Conservation (phyloP, 2,797 vertebrate genomes). For the Urosaurus nigricauda region DNA sequence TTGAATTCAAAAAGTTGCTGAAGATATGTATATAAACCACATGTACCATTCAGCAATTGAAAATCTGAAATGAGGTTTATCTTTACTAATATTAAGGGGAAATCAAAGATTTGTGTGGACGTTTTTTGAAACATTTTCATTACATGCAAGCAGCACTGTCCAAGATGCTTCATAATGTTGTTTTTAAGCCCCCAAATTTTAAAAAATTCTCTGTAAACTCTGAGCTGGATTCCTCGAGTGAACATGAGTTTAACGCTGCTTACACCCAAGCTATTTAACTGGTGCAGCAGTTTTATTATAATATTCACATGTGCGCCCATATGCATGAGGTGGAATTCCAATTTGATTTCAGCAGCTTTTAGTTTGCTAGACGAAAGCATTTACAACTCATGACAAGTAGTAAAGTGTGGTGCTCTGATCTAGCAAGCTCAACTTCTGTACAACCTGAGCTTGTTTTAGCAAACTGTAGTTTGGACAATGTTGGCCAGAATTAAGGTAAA, state of each 20-base stretch:
- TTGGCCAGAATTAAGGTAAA: not conserved
- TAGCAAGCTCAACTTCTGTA: not conserved
- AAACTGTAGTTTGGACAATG: not conserved
- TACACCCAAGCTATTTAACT: not conserved
- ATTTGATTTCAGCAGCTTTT: too few species aligned
- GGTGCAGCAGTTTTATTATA: not conserved
- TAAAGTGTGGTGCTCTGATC: not conserved
- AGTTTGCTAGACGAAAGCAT: not conserved
- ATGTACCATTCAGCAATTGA: not conserved
- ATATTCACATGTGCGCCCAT: too few species aligned
- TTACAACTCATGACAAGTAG: not conserved
- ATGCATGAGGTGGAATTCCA: not conserved
- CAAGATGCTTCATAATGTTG: conserved; percentile 52
- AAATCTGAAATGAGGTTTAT: not conserved
- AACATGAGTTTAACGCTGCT: too few species aligned
- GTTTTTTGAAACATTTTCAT: too few species aligned
- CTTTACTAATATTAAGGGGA: not conserved
- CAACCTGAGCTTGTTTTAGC: not conserved
- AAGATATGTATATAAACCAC: too few species aligned
- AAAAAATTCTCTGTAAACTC: not conserved
- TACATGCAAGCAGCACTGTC: conserved; percentile 29
- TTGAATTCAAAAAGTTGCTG: too few species aligned
- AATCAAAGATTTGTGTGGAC: not conserved
- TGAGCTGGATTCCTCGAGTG: not conserved
- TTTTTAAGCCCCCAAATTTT: conserved; percentile 31